A percentile compares a stretch with the other conserved stretches of the same genome.
These are phyloP conservation scores for Stomatorhinus ivindoensis DNA, from an alignment of 2,113 vertebrate genomes.

Conservation along the genomic window DNA sequence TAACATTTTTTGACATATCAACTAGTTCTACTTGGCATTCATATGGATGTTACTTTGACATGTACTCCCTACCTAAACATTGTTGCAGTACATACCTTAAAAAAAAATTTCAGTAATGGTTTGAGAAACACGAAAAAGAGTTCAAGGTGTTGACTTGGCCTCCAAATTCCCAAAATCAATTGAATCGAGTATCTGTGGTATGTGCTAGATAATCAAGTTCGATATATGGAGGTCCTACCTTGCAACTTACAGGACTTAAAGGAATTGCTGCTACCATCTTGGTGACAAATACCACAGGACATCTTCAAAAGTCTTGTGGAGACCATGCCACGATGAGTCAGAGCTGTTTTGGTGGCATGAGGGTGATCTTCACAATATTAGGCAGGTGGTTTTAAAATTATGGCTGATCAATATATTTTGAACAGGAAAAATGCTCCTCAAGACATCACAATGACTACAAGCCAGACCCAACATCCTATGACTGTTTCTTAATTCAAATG, in stretches of 20 bases:
- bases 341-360: not conserved
- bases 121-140: not conserved
- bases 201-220: not conserved
- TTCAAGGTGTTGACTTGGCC: not conserved
- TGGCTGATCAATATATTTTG: not conserved
- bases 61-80: not conserved
- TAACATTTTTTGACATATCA: not conserved
- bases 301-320: not conserved
- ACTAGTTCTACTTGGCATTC: not conserved
- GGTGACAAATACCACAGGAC: not conserved
- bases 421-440: not conserved
- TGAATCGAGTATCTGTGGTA: not conserved
- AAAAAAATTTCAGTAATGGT: not conserved
- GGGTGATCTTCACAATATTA: not conserved
- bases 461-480: conserved; percentile 24
- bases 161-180: not conserved
- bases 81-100: not conserved
- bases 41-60: not conserved
- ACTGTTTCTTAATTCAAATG: conserved; percentile 48
- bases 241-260: not conserved
- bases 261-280: not conserved
- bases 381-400: not conserved
- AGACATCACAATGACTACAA: not conserved
- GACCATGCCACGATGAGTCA: not conserved
- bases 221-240: not conserved